phyloP scores from a whole-genome alignment of 2,888 invertebrate genomes.

The Apodemia zela region DNA sequence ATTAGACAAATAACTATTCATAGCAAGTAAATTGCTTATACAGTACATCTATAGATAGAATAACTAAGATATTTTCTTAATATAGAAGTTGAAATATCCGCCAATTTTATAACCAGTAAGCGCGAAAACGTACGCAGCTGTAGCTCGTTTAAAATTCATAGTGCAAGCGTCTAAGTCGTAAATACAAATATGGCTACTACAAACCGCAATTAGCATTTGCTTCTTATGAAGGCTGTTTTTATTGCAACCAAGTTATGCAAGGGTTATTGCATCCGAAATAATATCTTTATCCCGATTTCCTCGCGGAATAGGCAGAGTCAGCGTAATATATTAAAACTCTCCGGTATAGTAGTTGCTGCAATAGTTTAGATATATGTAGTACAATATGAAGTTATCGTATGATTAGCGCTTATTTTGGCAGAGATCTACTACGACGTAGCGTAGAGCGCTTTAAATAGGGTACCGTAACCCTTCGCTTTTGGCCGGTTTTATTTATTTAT shows the following conservation, averaged over 20 bases:
- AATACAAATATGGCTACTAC: constrained; percentile 64
- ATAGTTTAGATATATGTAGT: too few relatives aligned
- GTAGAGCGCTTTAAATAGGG: too few relatives aligned
- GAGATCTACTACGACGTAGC: too few relatives aligned
- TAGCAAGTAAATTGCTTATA: neutral
- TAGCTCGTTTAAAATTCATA: constrained; percentile 53
- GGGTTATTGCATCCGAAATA: constrained; percentile 21
- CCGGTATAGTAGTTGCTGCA: too few relatives aligned
- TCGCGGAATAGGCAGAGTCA: neutral
- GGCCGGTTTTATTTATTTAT: neutral
- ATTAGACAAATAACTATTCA: too few relatives aligned
- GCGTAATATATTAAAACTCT: too few relatives aligned
- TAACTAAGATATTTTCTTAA: neutral
- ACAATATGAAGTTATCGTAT: too few relatives aligned
- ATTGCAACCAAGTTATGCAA: constrained; percentile 42
- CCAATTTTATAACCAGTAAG: constrained; percentile 37
- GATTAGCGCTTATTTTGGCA: too few relatives aligned
- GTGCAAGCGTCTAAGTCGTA: constrained; percentile 55
- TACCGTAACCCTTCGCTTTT: too few relatives aligned
- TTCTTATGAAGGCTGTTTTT: constrained; percentile 45
- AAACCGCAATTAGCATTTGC: constrained; percentile 70
- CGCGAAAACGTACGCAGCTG: constrained; percentile 44
- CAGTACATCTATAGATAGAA: neutral
- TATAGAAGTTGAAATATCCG: constrained; percentile 1
- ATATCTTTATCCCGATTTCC: neutral